Percentiles rank a stretch among this genome's conserved stretches.
phyloP scores from a whole-genome alignment of 2,113 vertebrate species.

The Corapipo altera region DNA sequence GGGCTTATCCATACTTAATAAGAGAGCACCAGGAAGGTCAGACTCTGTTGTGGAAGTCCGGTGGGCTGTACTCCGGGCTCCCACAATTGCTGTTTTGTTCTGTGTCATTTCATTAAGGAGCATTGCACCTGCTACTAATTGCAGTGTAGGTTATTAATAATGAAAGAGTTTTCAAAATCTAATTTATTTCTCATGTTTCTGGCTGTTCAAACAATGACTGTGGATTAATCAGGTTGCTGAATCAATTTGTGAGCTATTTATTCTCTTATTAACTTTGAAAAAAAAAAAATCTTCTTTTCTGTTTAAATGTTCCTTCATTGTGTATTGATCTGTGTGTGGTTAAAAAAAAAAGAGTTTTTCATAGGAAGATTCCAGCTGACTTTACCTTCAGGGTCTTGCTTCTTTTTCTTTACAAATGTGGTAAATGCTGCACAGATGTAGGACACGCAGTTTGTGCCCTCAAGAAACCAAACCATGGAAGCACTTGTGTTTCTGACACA shows the following conservation, averaged over 20 bases:
- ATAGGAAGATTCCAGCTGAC: background rate
- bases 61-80: background rate
- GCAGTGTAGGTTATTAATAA: constrained; percentile 13
- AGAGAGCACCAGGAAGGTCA: background rate
- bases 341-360: background rate
- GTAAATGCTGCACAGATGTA: background rate
- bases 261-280: background rate
- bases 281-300: background rate
- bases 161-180: constrained; percentile 42
- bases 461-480: background rate
- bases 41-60: background rate
- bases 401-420: background rate
- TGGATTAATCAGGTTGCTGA: constrained; percentile 4
- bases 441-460: background rate
- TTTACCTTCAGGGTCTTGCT: constrained; percentile 3
- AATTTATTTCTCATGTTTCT: constrained; percentile 33
- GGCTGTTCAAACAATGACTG: background rate
- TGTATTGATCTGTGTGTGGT: background rate
- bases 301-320: background rate
- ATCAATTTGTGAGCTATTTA: constrained; percentile 34
- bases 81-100: background rate
- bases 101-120: background rate
- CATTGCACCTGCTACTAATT: constrained; percentile 41
- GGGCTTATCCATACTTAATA: background rate
- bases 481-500: background rate